Evolutionary conservation across 2,113 vertebrate genomes (phyloP).

Genomic region (Albula goreensis): DNA sequence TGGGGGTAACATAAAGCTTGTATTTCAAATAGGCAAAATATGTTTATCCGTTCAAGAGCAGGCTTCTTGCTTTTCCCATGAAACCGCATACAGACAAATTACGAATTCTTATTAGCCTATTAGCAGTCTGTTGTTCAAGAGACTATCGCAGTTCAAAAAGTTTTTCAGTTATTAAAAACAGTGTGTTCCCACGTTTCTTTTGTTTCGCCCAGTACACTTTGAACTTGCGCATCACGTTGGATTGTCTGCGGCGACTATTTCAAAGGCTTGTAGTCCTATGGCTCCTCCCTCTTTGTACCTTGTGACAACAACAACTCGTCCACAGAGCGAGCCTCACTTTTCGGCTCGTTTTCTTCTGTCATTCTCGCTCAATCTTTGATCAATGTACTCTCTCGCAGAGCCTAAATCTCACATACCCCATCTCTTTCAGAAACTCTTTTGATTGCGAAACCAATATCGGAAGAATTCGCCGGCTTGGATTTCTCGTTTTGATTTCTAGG

Average conservation of each 20-base stretch:
- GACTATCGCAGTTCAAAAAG: not conserved
- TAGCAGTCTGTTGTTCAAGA: not conserved
- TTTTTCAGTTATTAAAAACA: not conserved
- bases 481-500: constrained; percentile 61
- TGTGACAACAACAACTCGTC: constrained; percentile 99
- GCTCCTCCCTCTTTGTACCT: constrained; percentile 90
- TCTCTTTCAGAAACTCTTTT: constrained; percentile 75
- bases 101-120: not conserved
- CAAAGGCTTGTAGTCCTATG: constrained; percentile 85
- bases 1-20: not conserved
- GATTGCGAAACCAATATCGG: constrained; percentile 75
- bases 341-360: constrained; percentile 95
- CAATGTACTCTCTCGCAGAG: constrained; percentile 83
- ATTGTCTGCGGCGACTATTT: constrained; percentile 72
- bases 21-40: not conserved
- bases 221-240: constrained; percentile 38
- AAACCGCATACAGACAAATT: not conserved
- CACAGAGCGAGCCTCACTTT: constrained; percentile 88
- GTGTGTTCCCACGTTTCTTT: constrained; percentile 22
- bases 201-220: constrained; percentile 26
- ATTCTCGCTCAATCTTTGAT: constrained; percentile 93
- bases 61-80: not conserved
- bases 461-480: constrained; percentile 75
- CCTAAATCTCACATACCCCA: constrained; percentile 75
- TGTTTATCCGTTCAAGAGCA: not conserved